Conservation (phyloP, 2,888 invertebrate species). For the Melieria omissa region DNA sequence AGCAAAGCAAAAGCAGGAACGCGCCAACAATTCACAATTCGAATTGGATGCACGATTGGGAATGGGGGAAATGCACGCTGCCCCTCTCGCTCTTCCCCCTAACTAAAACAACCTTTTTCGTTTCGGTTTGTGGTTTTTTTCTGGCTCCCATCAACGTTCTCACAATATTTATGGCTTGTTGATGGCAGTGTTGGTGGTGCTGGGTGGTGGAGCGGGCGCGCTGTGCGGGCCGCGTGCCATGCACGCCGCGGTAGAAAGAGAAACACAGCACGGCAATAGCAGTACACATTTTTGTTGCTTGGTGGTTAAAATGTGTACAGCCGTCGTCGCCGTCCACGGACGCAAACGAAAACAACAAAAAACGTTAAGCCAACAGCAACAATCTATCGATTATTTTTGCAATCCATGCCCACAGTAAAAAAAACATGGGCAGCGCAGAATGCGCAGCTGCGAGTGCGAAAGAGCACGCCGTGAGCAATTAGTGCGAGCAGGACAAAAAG, state of each 20-base stretch:
- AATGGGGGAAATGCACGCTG: too few relatives aligned
- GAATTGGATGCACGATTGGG: too few relatives aligned
- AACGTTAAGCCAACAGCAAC: not conserved
- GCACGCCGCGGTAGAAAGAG: conserved; percentile 27
- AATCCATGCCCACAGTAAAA: conserved; percentile 2
- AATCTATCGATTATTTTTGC: conserved; percentile 27
- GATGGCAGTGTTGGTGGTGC: too few relatives aligned
- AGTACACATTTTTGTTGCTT: conserved; percentile 4
- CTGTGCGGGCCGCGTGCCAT: not conserved
- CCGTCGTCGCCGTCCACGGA: conserved; percentile 7
- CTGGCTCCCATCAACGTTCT: conserved; percentile 17
- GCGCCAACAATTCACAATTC: not conserved
- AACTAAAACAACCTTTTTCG: too few relatives aligned
- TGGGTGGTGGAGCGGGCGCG: too few relatives aligned
- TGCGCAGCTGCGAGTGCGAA: not conserved
- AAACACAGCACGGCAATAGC: conserved; percentile 10
- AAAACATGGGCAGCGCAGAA: not conserved
- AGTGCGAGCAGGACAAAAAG: not conserved
- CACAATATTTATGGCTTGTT: not conserved
- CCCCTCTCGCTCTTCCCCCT: too few relatives aligned
- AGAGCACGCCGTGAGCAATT: not conserved
- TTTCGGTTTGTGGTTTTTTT: too few relatives aligned
- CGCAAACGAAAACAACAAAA: not conserved
- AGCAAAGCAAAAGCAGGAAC: conserved; percentile 14
- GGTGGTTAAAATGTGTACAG: conserved; percentile 22